Percentiles rank a stretch among this genome's conserved stretches.
Evolutionary conservation across 2,888 invertebrate species (phyloP).

Genomic region (Achlya flavicornis): DNA sequence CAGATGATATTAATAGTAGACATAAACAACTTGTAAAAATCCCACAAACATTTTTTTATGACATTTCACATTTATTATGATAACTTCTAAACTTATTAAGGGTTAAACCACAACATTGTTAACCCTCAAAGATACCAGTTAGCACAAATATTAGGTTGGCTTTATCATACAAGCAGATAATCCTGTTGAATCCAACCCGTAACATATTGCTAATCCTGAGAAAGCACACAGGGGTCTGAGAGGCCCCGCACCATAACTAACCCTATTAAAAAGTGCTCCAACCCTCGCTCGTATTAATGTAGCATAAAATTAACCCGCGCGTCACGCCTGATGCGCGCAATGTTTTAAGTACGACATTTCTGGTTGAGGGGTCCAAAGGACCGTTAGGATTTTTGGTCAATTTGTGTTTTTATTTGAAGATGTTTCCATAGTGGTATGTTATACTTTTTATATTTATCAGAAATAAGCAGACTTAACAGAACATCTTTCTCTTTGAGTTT

Average conservation of each 20-base stretch:
- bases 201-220: constrained; percentile 72
- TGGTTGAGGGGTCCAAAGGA: constrained; percentile 17
- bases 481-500: not conserved
- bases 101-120: not conserved
- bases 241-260: constrained; percentile 76
- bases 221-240: constrained; percentile 54
- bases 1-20: too few relatives aligned
- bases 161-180: constrained; percentile 59
- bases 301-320: constrained; percentile 81
- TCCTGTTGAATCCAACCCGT: constrained; percentile 58
- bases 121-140: constrained; percentile 25
- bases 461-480: not conserved
- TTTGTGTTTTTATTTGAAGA: constrained; percentile 15
- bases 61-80: not conserved
- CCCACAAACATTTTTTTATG: not conserved
- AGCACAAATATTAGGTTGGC: constrained; percentile 20
- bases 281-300: constrained; percentile 75
- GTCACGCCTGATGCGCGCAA: constrained; percentile 69
- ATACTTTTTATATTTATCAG: not conserved
- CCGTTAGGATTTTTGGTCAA: constrained; percentile 26
- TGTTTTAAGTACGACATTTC: constrained; percentile 21
- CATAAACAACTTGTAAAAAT: too few relatives aligned
- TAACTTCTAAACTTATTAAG: not conserved
- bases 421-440: not conserved
- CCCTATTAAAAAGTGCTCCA: constrained; percentile 80